Evolutionary conservation across 2,888 invertebrate species (phyloP).

Genomic region (Lagria hirta): DNA sequence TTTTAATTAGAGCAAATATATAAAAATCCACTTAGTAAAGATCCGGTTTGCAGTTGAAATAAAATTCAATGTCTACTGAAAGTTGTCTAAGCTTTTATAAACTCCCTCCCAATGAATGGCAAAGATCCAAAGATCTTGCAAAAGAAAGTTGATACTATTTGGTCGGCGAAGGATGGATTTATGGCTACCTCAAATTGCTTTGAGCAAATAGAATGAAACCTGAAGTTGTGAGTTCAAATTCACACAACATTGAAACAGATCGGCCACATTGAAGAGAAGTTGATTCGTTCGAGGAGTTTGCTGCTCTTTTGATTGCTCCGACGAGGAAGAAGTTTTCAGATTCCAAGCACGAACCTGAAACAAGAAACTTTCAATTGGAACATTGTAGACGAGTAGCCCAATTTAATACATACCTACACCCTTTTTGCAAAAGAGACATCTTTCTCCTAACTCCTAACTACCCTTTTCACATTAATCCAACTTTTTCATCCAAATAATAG

Average conservation of each 20-base stretch:
- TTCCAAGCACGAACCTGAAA: slow-evolving; percentile 42
- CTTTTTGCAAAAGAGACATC: no score
- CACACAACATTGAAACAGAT: slow-evolving; percentile 37
- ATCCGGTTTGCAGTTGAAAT: slow-evolving; percentile 30
- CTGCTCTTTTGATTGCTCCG: slow-evolving; percentile 43
- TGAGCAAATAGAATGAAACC: slow-evolving; percentile 42
- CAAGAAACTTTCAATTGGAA: slow-evolving; percentile 46
- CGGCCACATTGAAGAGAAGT: slow-evolving; percentile 37
- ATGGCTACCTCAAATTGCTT: slow-evolving; percentile 41
- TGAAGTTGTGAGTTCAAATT: slow-evolving; percentile 39
- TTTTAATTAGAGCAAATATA: slow-evolving; percentile 29
- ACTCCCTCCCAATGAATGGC: slow-evolving; percentile 34
- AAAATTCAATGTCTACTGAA: slow-evolving; percentile 35
- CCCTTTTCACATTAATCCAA: no score
- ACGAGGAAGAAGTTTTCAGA: no score
- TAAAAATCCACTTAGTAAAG: slow-evolving; percentile 35
- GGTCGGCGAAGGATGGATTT: no score
- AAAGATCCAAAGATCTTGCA: slow-evolving; percentile 38
- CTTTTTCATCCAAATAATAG: no score
- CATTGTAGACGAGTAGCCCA: slow-evolving; percentile 41
- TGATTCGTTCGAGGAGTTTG: slow-evolving; percentile 36
- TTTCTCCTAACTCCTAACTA: no score
- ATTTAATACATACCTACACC: slow-evolving; percentile 39
- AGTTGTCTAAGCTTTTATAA: slow-evolving; percentile 27
- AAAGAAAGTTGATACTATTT: slow-evolving; percentile 41